Evolutionary conservation across 1,140 invertebrate genomes (phyloP).

Genomic region (Drosophila parabipectinata): DNA sequence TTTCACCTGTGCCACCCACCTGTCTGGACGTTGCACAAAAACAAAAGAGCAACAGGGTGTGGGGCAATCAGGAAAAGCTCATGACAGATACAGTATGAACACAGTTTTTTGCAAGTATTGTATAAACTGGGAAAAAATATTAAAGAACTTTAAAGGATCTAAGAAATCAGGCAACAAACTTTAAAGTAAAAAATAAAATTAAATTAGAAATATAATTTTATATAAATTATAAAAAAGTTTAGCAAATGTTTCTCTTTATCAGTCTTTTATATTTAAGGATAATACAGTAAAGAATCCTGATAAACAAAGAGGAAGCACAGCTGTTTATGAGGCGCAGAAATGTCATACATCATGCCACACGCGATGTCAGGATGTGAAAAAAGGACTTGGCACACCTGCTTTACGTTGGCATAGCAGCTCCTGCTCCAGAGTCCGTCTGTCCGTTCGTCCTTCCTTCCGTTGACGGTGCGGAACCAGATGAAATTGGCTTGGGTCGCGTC

Average conservation of each 20-base stretch:
- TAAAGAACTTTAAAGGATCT: neutral
- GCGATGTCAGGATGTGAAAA: constrained; percentile 8
- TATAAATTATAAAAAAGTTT: too few species aligned
- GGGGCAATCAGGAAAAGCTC: neutral
- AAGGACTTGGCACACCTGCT: constrained; percentile 9
- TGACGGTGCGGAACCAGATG: constrained; percentile 28
- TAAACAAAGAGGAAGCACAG: constrained; percentile 42
- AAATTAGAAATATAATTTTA: neutral
- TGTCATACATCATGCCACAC: constrained; percentile 79
- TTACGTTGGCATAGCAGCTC: constrained; percentile 4
- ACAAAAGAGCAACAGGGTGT: constrained; percentile 42
- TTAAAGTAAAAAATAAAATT: neutral
- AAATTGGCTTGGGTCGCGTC: constrained; percentile 25
- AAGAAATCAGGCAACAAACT: neutral
- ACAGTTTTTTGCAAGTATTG: neutral
- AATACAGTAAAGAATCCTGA: constrained; percentile 38
- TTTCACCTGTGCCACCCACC: neutral
- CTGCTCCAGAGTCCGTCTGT: neutral
- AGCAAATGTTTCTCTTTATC: neutral
- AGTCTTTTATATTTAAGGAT: neutral
- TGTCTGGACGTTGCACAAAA: constrained; percentile 47
- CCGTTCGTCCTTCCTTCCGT: constrained; percentile 5
- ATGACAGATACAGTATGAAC: constrained; percentile 3
- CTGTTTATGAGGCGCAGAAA: constrained; percentile 80
- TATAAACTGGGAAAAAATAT: neutral